Percentiles rank a stretch among this genome's conserved stretches.
These are phyloP conservation scores for Glyptemys insculpta DNA, from an alignment of 2,797 vertebrate species.

Conservation along the genomic window DNA sequence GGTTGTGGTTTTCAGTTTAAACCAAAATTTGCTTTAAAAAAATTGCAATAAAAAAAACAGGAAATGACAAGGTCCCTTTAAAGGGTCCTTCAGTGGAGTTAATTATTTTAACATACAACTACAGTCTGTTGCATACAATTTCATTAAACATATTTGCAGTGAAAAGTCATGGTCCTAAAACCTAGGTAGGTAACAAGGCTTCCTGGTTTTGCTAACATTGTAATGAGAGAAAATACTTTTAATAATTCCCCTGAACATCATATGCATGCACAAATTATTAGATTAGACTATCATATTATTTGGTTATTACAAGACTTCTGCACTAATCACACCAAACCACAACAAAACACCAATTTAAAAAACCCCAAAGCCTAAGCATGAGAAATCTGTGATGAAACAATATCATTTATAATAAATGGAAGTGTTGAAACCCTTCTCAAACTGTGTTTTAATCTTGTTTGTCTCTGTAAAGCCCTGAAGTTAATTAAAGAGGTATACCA, in stretches of 20 bases:
- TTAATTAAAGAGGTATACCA: slow-evolving; percentile 70
- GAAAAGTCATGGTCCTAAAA: neutral
- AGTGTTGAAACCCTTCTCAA: slow-evolving; percentile 63
- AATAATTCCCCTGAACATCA: slow-evolving; percentile 63
- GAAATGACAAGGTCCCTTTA: slow-evolving; percentile 3
- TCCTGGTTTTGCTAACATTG: slow-evolving; percentile 66
- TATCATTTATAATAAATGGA: slow-evolving; percentile 73
- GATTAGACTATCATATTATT: slow-evolving; percentile 72
- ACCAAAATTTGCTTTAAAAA: slow-evolving; percentile 23
- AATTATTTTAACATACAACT: slow-evolving; percentile 3
- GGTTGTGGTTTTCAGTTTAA: slow-evolving; percentile 14
- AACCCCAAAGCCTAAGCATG: slow-evolving; percentile 58
- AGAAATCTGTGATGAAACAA: slow-evolving; percentile 71
- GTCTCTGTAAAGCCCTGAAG: slow-evolving; percentile 64
- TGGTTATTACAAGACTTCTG: slow-evolving; percentile 62
- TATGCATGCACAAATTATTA: slow-evolving; percentile 72
- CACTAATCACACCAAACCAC: slow-evolving; percentile 72
- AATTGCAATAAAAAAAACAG: neutral
- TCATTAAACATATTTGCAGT: slow-evolving; percentile 46
- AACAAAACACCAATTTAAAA: slow-evolving; percentile 58
- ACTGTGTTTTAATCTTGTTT: slow-evolving; percentile 71
- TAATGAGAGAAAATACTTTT: slow-evolving; percentile 64
- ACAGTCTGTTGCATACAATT: neutral
- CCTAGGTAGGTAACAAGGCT: neutral
- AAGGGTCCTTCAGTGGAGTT: slow-evolving; percentile 18